phyloP scores from a whole-genome alignment of 2,888 invertebrate species.

The Drosophila formosana region DNA sequence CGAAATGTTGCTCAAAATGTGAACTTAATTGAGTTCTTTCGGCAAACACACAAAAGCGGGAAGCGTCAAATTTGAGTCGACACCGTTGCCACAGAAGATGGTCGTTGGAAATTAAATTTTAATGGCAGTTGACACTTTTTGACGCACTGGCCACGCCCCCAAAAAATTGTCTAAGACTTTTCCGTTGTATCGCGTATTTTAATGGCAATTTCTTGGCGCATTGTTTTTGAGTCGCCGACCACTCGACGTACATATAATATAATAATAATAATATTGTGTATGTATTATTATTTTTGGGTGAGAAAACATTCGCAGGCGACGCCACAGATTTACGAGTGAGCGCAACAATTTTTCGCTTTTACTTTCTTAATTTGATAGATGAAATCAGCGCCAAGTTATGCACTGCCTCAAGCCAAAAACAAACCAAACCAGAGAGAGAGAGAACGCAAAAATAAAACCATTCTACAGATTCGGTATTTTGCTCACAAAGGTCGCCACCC shows the following conservation, averaged over 20 bases:
- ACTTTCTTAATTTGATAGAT: slow-evolving; percentile 79
- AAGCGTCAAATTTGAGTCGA: slow-evolving; percentile 39
- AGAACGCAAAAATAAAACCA: slow-evolving; percentile 20
- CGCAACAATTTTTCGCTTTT: slow-evolving; percentile 60
- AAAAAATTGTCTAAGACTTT: not conserved
- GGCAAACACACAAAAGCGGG: slow-evolving; percentile 25
- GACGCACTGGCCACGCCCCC: slow-evolving; percentile 24
- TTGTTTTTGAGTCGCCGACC: slow-evolving; percentile 30
- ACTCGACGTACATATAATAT: slow-evolving; percentile 23
- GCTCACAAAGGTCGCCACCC: slow-evolving; percentile 42
- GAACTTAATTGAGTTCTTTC: slow-evolving; percentile 45
- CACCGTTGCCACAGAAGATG: slow-evolving; percentile 38
- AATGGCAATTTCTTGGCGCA: slow-evolving; percentile 33
- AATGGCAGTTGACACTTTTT: slow-evolving; percentile 71
- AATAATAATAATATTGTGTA: slow-evolving; percentile 14
- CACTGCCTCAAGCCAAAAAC: slow-evolving; percentile 20
- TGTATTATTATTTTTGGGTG: slow-evolving; percentile 25
- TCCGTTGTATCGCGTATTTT: slow-evolving; percentile 14
- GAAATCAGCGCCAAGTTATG: slow-evolving; percentile 75
- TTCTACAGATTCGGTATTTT: slow-evolving; percentile 55
- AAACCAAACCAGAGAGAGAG: slow-evolving; percentile 6
- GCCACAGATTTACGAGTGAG: slow-evolving; percentile 66
- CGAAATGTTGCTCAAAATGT: slow-evolving; percentile 28
- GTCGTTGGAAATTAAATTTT: slow-evolving; percentile 56
- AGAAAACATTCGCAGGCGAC: slow-evolving; percentile 42